phyloP scores from a whole-genome alignment of 2,888 invertebrate genomes.

The Xestia rhomboidea region DNA sequence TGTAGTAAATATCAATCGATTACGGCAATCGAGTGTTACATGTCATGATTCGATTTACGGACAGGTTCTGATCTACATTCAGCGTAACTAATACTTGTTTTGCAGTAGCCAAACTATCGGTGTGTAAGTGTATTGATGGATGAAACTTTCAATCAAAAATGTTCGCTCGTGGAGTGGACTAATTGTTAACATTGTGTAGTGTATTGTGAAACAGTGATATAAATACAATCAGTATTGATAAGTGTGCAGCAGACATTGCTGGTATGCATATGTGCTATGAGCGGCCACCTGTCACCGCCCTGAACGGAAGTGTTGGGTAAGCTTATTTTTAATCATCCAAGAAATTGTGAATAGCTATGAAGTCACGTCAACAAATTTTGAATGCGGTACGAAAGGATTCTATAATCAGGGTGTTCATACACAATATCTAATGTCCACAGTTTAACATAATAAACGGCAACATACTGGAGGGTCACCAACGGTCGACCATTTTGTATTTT shows the following conservation, averaged over 20 bases:
- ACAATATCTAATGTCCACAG: conserved; percentile 28
- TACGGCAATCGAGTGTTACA: conserved; percentile 74
- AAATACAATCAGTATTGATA: conserved; percentile 72
- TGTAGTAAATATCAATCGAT: conserved; percentile 58
- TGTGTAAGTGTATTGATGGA: conserved; percentile 69
- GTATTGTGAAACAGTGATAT: conserved; percentile 60
- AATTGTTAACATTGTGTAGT: conserved; percentile 67
- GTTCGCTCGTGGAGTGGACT: conserved; percentile 88
- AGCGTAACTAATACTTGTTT: conserved; percentile 75
- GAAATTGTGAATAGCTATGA: neutral
- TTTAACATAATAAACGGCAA: conserved; percentile 32
- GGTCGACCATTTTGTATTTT: conserved; percentile 53
- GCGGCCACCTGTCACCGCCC: conserved; percentile 86
- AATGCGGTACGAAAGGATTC: neutral
- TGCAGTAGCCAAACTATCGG: conserved; percentile 68
- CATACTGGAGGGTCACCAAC: conserved; percentile 38
- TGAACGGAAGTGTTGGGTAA: conserved; percentile 89
- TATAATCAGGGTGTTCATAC: conserved; percentile 16
- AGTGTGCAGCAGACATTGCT: conserved; percentile 79
- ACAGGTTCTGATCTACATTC: conserved; percentile 66
- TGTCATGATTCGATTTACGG: conserved; percentile 68
- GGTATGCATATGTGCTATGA: conserved; percentile 90
- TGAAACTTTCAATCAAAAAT: conserved; percentile 79
- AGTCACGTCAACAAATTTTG: neutral
- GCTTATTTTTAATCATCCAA: conserved; percentile 41